Evolutionary conservation across 1,140 invertebrate genomes (phyloP), one percentile per base, ranked within the genome.

Genomic region (Archegozetes longisetosus): DNA sequence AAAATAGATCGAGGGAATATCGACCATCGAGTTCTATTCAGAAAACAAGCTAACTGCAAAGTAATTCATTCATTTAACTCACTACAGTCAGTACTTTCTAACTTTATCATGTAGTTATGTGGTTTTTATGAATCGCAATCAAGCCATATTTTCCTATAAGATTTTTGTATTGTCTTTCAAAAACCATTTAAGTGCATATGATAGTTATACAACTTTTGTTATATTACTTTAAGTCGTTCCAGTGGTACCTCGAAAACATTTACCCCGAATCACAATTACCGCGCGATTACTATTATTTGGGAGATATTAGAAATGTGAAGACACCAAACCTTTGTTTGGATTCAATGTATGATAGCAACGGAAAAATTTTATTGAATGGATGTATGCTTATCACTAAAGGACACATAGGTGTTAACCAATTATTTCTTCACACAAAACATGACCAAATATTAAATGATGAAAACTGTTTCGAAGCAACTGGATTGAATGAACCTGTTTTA

Each of bases 181-280:
- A 40, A 27, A 23, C 25, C 64, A 3, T 22, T 57, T 13, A 23
- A 3, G n/a, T n/a, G n/a, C 40, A 59, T 47, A 9, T 48, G 3
- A n/a, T 55, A 70, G 73, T 46, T 66, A 84, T 82, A 91, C 89
- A 51, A 88, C 95, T 72, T 68, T 75, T 84, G 61, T 81, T 84
- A 53, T 76, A 95, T 4, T 77, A 80, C 29, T 97, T 92, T 75
- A 93, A 96, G 74, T 83, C 82, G 50, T 98, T 98, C 78, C 87
- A 93, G 72, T 98, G 95, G 94, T 98, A 92, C 74, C 77, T 97
- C 70, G 89, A 94, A 69, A 95, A 88, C 72, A 83, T 98, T 64
- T 98, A 95, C 73, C 95, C 95, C 3, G 95, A 98, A 75, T 77
- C 97, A 26, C 92, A 96, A 70, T 88, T 97, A 68, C 92, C 92